Base-by-base conservation (phyloP, 2,797 vertebrate species). In the Mormyrops attenuatus region DNA sequence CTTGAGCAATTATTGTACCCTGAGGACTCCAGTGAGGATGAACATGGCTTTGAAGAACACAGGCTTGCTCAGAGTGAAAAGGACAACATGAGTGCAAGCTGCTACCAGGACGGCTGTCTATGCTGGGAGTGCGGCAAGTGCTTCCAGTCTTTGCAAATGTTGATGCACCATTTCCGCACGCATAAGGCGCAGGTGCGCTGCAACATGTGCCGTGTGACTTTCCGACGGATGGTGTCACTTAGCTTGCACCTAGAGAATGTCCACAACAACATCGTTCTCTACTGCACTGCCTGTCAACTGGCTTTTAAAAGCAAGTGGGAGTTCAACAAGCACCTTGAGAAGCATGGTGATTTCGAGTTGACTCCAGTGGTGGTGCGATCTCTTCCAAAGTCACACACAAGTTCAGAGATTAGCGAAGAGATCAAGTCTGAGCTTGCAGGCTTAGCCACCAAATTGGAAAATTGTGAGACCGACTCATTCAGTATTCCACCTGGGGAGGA, bases 1-100 rank as follows among this genome's bases (percentile, higher is more conserved):
- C 89, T 89, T 73, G 89, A 89, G 85, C 53, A 73, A 13, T 89
- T 91, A 3, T 88, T 49, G 69, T 90, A 92, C 89, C 92, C 91
- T 26, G 95, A 94, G 50, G 94, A 94, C 87, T 95, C 93, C 0
- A 95, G 94, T 89, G 93, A 95, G 73, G 94, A 93, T 0, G 95
- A 94, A 1, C 55, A 88, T 26, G 47, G 85, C 55, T 17, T 73
- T 11, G 85, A 57, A 26, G 52, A 15, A 30, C 38, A 57, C 44
- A 53, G 86, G 77, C 85, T 49, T 84, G 86, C 34, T 7, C 47
- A 69, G 50, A 73, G 13, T 66, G 88, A 80, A 50, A 52, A 52
- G 20, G 69, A 50, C 47, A 60, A 87, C 17, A 34, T 89, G 63
- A 69, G 89, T 50, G 2, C 26, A 2, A 15, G 63, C 52, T 38